Base-by-base conservation (phyloP, 2,888 invertebrate genomes). In the Pycnomerus fuliginosus region DNA sequence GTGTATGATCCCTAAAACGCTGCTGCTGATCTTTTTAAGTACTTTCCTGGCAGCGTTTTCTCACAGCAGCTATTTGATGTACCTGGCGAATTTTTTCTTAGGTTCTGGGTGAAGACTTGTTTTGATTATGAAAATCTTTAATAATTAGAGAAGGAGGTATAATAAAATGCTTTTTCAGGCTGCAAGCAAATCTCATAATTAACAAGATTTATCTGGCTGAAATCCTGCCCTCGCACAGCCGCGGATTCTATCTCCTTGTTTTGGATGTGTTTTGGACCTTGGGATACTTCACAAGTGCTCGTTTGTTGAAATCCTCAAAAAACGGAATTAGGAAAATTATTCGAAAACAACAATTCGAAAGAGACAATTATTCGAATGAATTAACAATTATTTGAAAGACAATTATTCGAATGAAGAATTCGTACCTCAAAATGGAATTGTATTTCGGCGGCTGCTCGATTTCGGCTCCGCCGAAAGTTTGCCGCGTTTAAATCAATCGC, bases 131-230 rank as follows among this genome's bases (percentile, higher is more conserved):
- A n/a, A n/a, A n/a, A n/a, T n/a, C n/a, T n/a, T n/a, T n/a, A n/a
- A n/a, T n/a, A n/a, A n/a, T n/a, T n/a, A n/a, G n/a, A n/a, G n/a
- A n/a, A n/a, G n/a, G n/a, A 20, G 30, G 14, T 23, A 34, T 36
- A 13, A 5, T 5, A 28, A 28, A 16, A 22, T 23, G 23, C 31
- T 30, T 35, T 61, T 61, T 23, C 46, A 75, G 75, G 37, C 42
- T 73, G 43, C 69, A 70, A 33, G 64, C 68, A 7, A 72, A 66
- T 52, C 60, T 59, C 35, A 58, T 56, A 4, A 55, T 61, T 1
- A 48, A 69, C 13, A 70, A 69, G 58, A 64, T 75, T 7, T 67
- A 72, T 39, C 47, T 75, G 31, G 64, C 70, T 15, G 76, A 76
- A 60, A 66, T 68, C 30, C 43, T 75, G 20, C 72, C 73, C 2